phyloP scores from a whole-genome alignment of 35 echinoderm and acorn worm genomes.

The Lytechinus pictus region DNA sequence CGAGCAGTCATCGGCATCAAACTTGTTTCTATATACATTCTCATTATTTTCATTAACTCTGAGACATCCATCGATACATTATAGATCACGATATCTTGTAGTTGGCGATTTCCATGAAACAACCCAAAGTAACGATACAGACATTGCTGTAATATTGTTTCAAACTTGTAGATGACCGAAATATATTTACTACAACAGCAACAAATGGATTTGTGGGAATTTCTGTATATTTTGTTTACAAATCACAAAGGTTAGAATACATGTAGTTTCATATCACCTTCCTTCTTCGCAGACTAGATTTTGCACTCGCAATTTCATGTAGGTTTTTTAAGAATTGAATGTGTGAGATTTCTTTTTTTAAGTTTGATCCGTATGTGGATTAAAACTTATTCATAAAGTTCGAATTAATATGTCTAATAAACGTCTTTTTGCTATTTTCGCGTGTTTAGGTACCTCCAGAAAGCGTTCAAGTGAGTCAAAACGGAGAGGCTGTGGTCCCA shows the following conservation, averaged over 20 bases:
- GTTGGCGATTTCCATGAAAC: background rate
- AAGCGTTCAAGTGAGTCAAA: slow-evolving; percentile 88
- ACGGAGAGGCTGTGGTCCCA: slow-evolving; percentile 81
- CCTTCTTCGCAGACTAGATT: background rate
- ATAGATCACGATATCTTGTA: background rate
- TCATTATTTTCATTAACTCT: background rate
- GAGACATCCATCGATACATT: background rate
- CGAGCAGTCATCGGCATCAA: background rate
- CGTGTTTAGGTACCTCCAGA: slow-evolving; percentile 76
- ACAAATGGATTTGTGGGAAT: too few species aligned
- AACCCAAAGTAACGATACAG: background rate
- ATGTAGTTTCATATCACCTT: background rate
- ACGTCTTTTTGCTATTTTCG: background rate
- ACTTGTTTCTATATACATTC: background rate
- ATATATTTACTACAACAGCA: background rate
- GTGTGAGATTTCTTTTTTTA: background rate
- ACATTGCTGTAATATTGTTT: background rate
- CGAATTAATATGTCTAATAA: background rate
- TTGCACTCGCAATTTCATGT: background rate
- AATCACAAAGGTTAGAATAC: too few species aligned
- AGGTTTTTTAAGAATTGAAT: background rate
- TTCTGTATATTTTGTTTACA: too few species aligned
- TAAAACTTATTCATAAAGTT: background rate
- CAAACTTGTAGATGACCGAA: background rate
- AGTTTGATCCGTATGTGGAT: background rate